phyloP scores from a whole-genome alignment of 2,113 vertebrate genomes.

The Nematolebias whitei region DNA sequence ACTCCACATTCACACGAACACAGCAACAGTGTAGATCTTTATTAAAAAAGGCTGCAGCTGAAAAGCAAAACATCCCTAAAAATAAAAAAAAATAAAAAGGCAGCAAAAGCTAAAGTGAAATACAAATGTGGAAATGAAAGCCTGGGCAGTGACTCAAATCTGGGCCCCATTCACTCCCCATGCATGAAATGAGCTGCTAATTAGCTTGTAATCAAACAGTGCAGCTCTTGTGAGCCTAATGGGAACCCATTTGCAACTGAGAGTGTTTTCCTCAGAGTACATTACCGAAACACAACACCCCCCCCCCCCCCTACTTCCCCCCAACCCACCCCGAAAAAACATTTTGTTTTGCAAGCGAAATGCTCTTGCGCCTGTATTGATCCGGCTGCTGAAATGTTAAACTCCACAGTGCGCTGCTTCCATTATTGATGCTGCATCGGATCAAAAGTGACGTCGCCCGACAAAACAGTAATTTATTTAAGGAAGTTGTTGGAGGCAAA shows the following conservation, averaged over 20 bases:
- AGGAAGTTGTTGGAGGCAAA: not conserved
- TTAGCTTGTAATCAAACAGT: constrained; percentile 79
- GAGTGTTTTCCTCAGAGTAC: constrained; percentile 69
- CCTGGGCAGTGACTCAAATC: constrained; percentile 72
- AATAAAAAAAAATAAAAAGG: constrained; percentile 29
- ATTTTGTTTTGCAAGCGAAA: constrained; percentile 58
- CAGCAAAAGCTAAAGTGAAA: constrained; percentile 58
- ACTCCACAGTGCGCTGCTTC: constrained; percentile 15
- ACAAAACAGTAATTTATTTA: constrained; percentile 7
- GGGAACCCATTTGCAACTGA: constrained; percentile 72
- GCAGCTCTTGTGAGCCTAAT: constrained; percentile 77
- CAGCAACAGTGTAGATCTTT: constrained; percentile 33
- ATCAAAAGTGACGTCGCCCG: constrained; percentile 1
- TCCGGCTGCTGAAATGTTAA: constrained; percentile 41
- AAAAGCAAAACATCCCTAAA: constrained; percentile 57
- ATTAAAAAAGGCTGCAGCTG: constrained; percentile 51
- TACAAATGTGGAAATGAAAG: constrained; percentile 67
- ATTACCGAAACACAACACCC: constrained; percentile 68
- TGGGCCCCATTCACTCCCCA: constrained; percentile 72
- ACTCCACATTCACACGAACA: constrained; percentile 48
- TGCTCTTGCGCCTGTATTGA: constrained; percentile 38
- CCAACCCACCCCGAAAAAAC: constrained; percentile 56
- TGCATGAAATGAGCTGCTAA: constrained; percentile 79
- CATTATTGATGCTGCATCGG: constrained; percentile 14
- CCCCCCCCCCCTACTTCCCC: constrained; percentile 40